Conservation (phyloP, 2,113 vertebrate species). For the Coracopsis vasa region DNA sequence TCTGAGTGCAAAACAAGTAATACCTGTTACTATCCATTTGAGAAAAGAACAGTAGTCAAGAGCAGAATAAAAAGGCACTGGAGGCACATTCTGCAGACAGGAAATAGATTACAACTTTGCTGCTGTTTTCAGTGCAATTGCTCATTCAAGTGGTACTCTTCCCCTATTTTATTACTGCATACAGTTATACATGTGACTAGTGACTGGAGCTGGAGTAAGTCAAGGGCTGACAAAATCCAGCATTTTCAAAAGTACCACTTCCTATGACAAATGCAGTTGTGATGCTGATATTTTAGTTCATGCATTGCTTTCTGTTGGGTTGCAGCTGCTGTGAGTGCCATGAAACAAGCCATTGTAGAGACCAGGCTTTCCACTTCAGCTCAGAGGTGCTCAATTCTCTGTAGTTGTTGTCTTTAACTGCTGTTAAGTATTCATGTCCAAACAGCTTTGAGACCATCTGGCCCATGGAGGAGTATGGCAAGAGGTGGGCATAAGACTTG, state of each 20-base stretch:
- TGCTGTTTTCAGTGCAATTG: neutral
- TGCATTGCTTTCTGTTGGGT: neutral
- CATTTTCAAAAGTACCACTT: neutral
- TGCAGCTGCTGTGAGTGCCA: neutral
- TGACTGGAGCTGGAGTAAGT: neutral
- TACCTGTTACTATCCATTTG: neutral
- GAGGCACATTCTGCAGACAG: neutral
- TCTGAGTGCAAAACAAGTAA: neutral
- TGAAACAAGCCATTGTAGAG: neutral
- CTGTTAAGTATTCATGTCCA: neutral
- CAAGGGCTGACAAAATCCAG: neutral
- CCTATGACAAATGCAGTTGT: fast-evolving
- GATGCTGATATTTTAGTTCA: neutral
- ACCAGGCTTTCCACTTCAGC: neutral
- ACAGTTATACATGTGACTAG: neutral
- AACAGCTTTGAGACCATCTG: neutral
- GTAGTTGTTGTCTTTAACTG: neutral
- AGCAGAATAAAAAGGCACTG: neutral
- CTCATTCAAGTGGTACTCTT: neutral
- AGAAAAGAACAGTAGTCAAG: neutral
- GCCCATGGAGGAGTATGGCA: neutral
- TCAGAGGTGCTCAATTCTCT: neutral
- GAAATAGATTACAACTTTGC: neutral
- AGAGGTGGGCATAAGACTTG: neutral
- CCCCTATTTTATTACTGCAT: neutral